These are phyloP conservation scores for Tokudaia tokunoshimensis DNA, from an alignment of 2,797 vertebrate species.

Conservation along the genomic window DNA sequence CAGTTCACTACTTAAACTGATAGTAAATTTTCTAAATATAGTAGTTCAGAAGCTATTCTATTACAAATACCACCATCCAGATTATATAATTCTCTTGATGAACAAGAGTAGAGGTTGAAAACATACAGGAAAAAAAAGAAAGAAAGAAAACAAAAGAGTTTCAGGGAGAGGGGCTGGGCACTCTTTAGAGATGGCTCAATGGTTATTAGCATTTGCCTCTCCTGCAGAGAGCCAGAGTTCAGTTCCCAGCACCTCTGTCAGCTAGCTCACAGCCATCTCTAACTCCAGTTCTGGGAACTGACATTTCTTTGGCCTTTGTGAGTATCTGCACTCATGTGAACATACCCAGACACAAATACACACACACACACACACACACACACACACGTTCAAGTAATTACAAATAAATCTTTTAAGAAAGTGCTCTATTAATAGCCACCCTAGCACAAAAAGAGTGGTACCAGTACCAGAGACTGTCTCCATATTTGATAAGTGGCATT, in stretches of 20 bases:
- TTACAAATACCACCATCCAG: background rate
- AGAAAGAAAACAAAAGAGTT: background rate
- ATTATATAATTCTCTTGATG: background rate
- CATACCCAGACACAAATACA: background rate
- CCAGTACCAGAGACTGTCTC: background rate
- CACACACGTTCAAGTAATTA: background rate
- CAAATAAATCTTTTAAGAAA: background rate
- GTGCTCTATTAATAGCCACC: background rate
- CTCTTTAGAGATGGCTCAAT: background rate
- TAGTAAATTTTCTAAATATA: background rate
- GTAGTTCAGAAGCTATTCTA: background rate
- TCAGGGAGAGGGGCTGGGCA: background rate
- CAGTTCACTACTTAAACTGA: conserved; percentile 1
- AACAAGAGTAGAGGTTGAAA: background rate
- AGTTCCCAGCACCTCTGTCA: background rate
- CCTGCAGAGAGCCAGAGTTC: background rate
- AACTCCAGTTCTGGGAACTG: background rate
- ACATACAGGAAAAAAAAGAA: background rate
- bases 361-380: background rate
- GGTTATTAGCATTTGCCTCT: background rate
- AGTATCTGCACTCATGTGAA: background rate
- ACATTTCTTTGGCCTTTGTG: background rate
- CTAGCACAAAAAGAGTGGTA: background rate
- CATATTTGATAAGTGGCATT: conserved; percentile 6
- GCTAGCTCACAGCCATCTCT: background rate